These are phyloP conservation scores for Dolichomitus sp. DNA, from an alignment of 2,888 invertebrate genomes.

Conservation along the genomic window DNA sequence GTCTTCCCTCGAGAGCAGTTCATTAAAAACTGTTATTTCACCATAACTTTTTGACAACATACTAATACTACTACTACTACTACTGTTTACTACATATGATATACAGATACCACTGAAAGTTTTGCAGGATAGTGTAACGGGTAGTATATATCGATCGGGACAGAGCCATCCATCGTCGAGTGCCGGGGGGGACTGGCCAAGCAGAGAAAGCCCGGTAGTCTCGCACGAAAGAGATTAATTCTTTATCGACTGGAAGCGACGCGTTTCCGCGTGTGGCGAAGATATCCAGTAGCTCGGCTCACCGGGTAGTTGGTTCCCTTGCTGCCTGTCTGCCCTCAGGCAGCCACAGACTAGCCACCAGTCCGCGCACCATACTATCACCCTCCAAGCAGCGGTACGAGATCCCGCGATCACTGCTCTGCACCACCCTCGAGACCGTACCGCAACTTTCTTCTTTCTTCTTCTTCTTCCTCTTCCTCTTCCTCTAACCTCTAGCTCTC, in stretches of 20 bases:
- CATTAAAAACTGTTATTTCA: neutral
- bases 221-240: slow-evolving; percentile 67
- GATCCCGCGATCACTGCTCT: slow-evolving; percentile 52
- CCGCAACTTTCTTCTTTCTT: slow-evolving; percentile 52
- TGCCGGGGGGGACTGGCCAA: slow-evolving; percentile 57
- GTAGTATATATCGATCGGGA: slow-evolving; percentile 55
- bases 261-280: slow-evolving; percentile 73
- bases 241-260: slow-evolving; percentile 71
- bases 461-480: neutral
- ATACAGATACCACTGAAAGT: neutral
- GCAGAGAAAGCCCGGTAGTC: slow-evolving; percentile 50
- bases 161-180: slow-evolving; percentile 62
- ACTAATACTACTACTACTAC: too few species aligned
- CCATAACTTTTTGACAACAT: neutral
- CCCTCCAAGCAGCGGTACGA: slow-evolving; percentile 10
- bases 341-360: slow-evolving; percentile 51
- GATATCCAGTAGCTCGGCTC: slow-evolving; percentile 61
- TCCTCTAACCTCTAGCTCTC: slow-evolving; percentile 26
- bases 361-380: slow-evolving; percentile 1
- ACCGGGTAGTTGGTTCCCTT: slow-evolving; percentile 35
- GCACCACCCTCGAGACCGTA: slow-evolving; percentile 40
- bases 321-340: slow-evolving; percentile 59
- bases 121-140: neutral
- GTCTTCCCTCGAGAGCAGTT: neutral
- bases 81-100: neutral